Conservation (phyloP, 2,888 invertebrate genomes). For the Frankliniella intonsa region DNA sequence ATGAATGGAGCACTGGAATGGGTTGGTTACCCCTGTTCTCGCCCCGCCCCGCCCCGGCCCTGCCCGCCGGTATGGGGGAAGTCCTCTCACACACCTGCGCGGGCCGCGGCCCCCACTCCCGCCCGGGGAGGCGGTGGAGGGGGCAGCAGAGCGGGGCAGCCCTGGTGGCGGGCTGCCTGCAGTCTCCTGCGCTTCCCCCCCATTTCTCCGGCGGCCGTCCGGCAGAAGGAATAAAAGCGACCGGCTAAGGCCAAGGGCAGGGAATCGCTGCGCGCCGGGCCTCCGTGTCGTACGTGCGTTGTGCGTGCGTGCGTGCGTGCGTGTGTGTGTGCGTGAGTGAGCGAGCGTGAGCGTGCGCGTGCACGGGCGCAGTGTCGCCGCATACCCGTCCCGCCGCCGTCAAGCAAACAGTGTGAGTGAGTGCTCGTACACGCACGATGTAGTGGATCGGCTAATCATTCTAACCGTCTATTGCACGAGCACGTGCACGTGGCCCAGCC, state of each 20-base stretch:
- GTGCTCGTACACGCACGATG: no score
- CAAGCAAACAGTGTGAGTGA: no score
- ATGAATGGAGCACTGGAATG: no score
- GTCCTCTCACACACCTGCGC: background rate
- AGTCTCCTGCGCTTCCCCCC: background rate
- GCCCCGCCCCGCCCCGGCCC: background rate
- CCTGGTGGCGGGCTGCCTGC: background rate
- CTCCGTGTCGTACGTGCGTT: background rate
- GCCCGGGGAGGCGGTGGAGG: background rate
- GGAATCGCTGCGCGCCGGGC: background rate
- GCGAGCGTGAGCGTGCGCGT: no score
- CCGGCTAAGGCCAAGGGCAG: background rate
- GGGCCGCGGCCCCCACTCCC: background rate
- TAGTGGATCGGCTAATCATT: no score
- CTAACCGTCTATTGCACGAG: background rate
- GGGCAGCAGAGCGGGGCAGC: background rate
- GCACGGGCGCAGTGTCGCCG: no score
- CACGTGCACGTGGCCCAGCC: background rate
- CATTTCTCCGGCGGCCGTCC: background rate
- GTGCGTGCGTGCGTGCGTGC: background rate
- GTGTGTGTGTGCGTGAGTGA: background rate
- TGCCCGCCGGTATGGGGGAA: background rate
- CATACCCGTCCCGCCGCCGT: no score
- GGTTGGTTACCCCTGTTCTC: no score
- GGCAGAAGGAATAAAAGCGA: slow-evolving; percentile 8